These are phyloP conservation scores for Hetaerina americana DNA, from an alignment of 1,140 invertebrate species.

Conservation along the genomic window DNA sequence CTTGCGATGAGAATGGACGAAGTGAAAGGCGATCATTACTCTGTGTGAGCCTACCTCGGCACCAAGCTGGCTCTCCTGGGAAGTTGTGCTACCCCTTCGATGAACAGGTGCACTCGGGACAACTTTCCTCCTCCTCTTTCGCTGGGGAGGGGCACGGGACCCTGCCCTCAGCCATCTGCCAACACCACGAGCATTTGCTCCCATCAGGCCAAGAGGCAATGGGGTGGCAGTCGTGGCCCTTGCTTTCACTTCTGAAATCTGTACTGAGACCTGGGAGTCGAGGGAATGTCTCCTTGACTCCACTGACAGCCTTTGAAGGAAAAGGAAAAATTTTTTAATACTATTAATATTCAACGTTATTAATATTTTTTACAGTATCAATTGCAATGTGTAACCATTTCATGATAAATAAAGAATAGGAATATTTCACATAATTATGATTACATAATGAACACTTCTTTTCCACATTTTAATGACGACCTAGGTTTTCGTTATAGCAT, in stretches of 20 bases:
- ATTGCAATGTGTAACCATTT: too few relatives aligned
- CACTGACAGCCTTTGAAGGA: slow-evolving; percentile 49
- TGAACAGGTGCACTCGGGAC: neutral
- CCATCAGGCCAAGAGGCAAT: neutral
- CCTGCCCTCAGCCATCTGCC: neutral
- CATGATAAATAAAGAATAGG: too few relatives aligned
- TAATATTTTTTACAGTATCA: too few relatives aligned
- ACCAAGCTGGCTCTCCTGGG: neutral
- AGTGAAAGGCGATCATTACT: too few relatives aligned
- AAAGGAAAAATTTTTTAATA: neutral
- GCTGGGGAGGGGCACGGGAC: neutral
- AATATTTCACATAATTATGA: too few relatives aligned
- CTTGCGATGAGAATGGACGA: too few relatives aligned
- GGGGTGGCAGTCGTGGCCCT: slow-evolving; percentile 28
- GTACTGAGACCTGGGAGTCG: slow-evolving; percentile 71
- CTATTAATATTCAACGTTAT: neutral
- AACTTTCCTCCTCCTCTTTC: neutral
- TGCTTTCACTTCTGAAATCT: slow-evolving; percentile 65
- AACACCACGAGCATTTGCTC: neutral
- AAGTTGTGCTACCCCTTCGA: neutral
- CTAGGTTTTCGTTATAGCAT: too few relatives aligned
- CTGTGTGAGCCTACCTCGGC: neutral
- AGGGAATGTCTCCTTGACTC: slow-evolving; percentile 69
- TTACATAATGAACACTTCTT: too few relatives aligned
- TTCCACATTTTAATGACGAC: too few relatives aligned